Evolutionary conservation across 2,888 invertebrate species (phyloP).

Genomic region (Ochropleura leucogaster): DNA sequence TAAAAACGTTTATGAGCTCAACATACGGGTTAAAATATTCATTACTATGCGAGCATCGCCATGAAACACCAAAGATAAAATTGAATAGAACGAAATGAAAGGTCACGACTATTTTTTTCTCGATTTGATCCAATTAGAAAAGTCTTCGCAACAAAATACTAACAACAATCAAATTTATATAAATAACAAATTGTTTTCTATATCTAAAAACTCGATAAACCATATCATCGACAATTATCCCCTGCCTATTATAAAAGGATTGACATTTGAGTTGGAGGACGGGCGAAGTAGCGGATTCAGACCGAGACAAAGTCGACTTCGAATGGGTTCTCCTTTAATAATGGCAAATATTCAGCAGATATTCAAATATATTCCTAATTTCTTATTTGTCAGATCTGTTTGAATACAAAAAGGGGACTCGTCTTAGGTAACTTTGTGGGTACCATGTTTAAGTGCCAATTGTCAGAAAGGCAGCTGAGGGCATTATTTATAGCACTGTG

Average conservation of each 20-base stretch:
- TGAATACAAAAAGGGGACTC: conserved; percentile 50
- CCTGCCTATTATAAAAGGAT: conserved; percentile 87
- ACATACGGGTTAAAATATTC: not conserved
- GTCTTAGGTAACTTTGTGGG: conserved; percentile 25
- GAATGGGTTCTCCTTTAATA: conserved; percentile 80
- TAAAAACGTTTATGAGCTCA: not conserved
- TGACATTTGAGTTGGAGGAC: conserved; percentile 86
- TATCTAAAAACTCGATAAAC: conserved; percentile 38
- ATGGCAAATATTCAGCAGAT: conserved; percentile 83
- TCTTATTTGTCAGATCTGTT: conserved; percentile 67
- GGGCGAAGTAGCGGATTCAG: conserved; percentile 87
- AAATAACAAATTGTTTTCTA: no score
- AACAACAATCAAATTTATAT: not conserved
- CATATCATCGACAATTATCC: conserved; percentile 53
- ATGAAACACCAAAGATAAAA: not conserved
- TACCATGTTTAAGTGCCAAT: conserved; percentile 14
- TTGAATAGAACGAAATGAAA: not conserved
- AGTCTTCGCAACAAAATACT: not conserved
- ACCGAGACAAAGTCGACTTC: conserved; percentile 83
- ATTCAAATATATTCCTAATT: conserved; percentile 77
- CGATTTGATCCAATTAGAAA: not conserved
- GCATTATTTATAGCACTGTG: not conserved
- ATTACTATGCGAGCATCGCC: not conserved
- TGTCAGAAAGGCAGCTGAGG: conserved; percentile 4
- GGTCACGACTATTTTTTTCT: not conserved